Conservation (phyloP, 64 coral and sea anemone genomes). For the Montipora foliosa region DNA sequence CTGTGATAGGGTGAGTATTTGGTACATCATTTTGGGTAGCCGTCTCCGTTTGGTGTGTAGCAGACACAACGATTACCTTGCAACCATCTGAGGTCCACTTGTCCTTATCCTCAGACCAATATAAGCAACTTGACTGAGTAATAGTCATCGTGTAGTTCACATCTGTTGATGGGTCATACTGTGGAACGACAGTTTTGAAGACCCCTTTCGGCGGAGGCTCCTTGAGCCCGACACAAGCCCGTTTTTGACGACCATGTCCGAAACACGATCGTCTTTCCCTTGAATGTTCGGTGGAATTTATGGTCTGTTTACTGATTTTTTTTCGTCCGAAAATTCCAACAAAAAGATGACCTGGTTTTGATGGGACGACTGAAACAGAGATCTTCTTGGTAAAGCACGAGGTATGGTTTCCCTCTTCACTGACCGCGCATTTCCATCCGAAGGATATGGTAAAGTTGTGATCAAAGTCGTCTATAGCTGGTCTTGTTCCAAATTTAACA, state of each 20-base stretch:
- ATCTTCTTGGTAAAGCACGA: slow-evolving; percentile 7
- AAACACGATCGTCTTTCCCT: slow-evolving; percentile 16
- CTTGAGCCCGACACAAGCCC: slow-evolving; percentile 12
- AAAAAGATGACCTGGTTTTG: slow-evolving; percentile 41
- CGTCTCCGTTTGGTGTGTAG: not conserved
- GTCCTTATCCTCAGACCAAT: slow-evolving; percentile 54
- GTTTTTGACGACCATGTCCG: slow-evolving; percentile 33
- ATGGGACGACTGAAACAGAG: slow-evolving; percentile 47
- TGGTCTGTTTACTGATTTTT: not conserved
- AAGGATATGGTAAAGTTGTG: slow-evolving; percentile 17
- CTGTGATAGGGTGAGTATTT: too few species aligned
- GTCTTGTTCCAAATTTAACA: slow-evolving; percentile 50
- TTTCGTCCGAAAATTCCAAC: slow-evolving; percentile 12
- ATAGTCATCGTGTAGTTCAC: slow-evolving; percentile 48
- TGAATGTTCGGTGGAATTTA: slow-evolving; percentile 6
- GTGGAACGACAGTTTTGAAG: not conserved
- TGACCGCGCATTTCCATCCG: not conserved
- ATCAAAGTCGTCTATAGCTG: slow-evolving; percentile 41
- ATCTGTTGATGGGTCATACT: slow-evolving; percentile 28
- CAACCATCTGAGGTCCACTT: slow-evolving; percentile 59
- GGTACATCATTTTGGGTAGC: too few species aligned
- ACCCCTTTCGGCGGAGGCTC: slow-evolving; percentile 44
- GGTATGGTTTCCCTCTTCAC: not conserved
- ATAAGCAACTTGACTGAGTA: slow-evolving; percentile 53
- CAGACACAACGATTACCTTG: slow-evolving; percentile 12